Evolutionary conservation across 2,113 vertebrate species (phyloP).

Genomic region (Myotis davidii): DNA sequence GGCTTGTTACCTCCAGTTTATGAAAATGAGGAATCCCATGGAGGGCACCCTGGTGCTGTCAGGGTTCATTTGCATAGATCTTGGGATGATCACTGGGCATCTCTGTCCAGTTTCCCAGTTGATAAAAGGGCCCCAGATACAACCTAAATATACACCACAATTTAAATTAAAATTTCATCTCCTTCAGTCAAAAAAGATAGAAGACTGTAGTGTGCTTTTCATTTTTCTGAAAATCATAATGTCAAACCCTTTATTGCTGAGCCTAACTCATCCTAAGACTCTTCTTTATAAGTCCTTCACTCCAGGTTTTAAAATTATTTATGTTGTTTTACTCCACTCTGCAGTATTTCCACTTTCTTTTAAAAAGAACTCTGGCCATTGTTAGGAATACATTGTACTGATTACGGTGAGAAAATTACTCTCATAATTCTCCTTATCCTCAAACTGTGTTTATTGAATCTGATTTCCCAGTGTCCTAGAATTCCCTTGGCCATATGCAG

Average conservation of each 20-base stretch:
- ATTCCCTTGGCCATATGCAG: background rate
- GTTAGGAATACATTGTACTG: conserved; percentile 6
- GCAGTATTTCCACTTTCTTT: background rate
- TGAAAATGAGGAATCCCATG: background rate
- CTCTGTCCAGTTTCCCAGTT: background rate
- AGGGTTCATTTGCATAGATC: background rate
- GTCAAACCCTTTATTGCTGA: background rate
- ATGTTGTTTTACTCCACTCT: background rate
- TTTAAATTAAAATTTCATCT: background rate
- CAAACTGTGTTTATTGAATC: background rate
- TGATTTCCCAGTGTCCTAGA: background rate
- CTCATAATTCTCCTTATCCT: background rate
- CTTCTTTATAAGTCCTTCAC: background rate
- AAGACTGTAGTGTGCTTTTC: background rate
- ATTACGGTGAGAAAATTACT: conserved; percentile 29
- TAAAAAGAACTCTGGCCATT: background rate
- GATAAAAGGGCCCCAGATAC: background rate
- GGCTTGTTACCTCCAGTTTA: background rate
- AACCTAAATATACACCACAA: background rate
- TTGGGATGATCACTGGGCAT: background rate
- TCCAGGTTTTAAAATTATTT: background rate
- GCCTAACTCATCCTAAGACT: background rate
- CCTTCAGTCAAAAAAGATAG: background rate
- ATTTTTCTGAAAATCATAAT: background rate
- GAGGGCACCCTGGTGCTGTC: background rate